Evolutionary conservation across 2,113 vertebrate species (phyloP).

Genomic region (Rallus limicola): DNA sequence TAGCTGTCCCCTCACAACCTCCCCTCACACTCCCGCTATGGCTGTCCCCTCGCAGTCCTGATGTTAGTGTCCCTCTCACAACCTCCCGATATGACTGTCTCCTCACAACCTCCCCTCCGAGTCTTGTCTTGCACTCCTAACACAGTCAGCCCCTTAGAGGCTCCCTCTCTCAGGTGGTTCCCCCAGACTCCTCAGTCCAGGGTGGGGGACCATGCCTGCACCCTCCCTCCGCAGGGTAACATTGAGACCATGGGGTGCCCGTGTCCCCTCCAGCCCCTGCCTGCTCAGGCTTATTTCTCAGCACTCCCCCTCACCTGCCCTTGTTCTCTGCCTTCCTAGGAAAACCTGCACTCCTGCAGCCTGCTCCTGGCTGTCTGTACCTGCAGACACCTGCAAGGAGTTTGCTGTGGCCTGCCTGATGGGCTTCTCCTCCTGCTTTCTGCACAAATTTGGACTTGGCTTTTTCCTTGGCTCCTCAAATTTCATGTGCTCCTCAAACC

Average conservation of each 20-base stretch:
- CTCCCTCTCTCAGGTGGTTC: neutral
- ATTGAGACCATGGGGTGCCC: neutral
- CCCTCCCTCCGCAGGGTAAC: fast-evolving
- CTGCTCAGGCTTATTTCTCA: neutral
- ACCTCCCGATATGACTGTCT: too few species aligned
- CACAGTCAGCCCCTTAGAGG: neutral
- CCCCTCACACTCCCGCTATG: neutral
- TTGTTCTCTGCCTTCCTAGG: neutral
- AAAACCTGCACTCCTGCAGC: neutral
- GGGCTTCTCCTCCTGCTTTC: neutral
- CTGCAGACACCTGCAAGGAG: neutral
- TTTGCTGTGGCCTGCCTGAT: neutral
- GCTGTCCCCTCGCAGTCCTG: neutral
- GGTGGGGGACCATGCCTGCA: fast-evolving
- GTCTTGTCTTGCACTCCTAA: neutral
- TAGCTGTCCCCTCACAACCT: too few species aligned
- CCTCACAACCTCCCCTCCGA: too few species aligned
- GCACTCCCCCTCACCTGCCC: neutral
- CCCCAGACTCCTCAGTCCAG: fast-evolving
- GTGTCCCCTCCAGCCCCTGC: neutral
- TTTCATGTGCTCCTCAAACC: neutral
- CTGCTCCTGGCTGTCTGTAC: neutral
- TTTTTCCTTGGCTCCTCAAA: neutral
- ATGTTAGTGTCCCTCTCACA: too few species aligned
- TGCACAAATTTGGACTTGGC: neutral